Conservation (phyloP, 2,797 vertebrate genomes). For the Champsocephalus gunnari region DNA sequence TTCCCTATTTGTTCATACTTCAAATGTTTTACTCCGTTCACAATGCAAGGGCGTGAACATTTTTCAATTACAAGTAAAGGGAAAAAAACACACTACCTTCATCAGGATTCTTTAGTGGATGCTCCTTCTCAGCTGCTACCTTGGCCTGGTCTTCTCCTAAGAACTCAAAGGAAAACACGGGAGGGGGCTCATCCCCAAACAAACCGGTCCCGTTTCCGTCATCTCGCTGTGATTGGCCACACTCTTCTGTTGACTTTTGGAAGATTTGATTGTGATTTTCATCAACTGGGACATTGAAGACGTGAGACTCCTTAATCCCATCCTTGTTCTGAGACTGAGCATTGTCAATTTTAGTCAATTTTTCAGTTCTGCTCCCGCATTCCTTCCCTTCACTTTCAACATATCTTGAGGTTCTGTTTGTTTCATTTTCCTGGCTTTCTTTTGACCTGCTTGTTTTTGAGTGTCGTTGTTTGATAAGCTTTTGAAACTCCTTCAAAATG, state of each 20-base stretch:
- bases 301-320: not conserved
- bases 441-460: constrained; percentile 27
- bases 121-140: constrained; percentile 10
- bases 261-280: constrained; percentile 31
- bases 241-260: not conserved
- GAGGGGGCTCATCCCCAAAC: not conserved
- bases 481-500: constrained; percentile 54
- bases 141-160: constrained; percentile 11
- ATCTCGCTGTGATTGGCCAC: not conserved
- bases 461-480: constrained; percentile 45
- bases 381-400: not conserved
- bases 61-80: not conserved
- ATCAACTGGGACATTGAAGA: not conserved
- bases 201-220: not conserved
- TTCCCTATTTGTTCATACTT: not conserved
- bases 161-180: not conserved
- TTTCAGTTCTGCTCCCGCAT: not conserved
- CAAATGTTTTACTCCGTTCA: not conserved
- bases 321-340: not conserved
- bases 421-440: constrained; percentile 22
- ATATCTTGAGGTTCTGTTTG: not conserved
- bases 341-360: not conserved
- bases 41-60: not conserved
- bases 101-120: not conserved
- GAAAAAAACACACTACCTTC: constrained; percentile 49